These are phyloP conservation scores for Ectropis crepuscularia DNA, from an alignment of 2,888 invertebrate species.

Conservation along the genomic window DNA sequence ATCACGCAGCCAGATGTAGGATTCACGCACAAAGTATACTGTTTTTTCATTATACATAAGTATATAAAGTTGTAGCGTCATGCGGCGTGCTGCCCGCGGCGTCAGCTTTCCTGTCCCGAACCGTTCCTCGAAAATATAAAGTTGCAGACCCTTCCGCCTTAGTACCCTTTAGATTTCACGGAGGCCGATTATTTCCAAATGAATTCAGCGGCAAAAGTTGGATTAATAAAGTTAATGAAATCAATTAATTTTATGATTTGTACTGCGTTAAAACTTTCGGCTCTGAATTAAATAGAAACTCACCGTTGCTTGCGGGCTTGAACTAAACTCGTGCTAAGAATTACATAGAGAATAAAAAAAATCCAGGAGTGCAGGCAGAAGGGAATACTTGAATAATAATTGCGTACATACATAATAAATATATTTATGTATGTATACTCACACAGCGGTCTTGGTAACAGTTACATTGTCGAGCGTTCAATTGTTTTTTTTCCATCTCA, in stretches of 20 bases:
- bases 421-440: too few relatives aligned
- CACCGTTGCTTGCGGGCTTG: background rate
- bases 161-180: conserved; percentile 23
- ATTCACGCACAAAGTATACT: background rate
- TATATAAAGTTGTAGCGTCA: conserved; percentile 8
- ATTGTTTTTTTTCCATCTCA: too few relatives aligned
- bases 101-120: conserved; percentile 17
- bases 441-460: too few relatives aligned
- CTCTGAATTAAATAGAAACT: conserved; percentile 21
- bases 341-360: background rate
- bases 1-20: conserved; percentile 65
- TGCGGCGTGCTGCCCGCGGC: conserved; percentile 13
- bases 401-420: too few relatives aligned
- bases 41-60: background rate
- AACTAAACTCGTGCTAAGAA: background rate
- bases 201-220: conserved; percentile 31
- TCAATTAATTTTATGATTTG: conserved; percentile 32
- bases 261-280: conserved; percentile 22
- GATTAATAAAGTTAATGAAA: conserved; percentile 34
- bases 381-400: too few relatives aligned
- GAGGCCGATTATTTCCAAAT: conserved; percentile 30
- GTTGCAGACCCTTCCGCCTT: conserved; percentile 28
- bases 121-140: conserved; percentile 21
- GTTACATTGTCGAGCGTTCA: too few relatives aligned
- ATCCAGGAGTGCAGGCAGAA: too few relatives aligned